Percentiles rank a stretch among this genome's conserved stretches.
phyloP scores from a whole-genome alignment of 2,888 invertebrate species.

The Polylopha cassiicola region DNA sequence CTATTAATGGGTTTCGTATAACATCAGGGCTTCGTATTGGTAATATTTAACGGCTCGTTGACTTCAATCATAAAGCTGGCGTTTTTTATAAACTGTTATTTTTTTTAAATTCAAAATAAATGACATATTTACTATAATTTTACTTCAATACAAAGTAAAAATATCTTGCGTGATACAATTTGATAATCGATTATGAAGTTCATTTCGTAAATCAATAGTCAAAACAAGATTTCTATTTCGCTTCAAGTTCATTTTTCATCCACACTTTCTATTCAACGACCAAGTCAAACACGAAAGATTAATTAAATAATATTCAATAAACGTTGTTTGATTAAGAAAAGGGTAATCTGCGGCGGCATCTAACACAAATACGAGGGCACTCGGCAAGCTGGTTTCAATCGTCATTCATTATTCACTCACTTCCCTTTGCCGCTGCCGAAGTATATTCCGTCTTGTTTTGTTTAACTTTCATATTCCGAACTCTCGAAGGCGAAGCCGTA shows the following conservation, averaged over 20 bases:
- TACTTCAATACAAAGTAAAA: too few relatives aligned
- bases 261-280: slow-evolving; percentile 33
- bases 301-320: slow-evolving; percentile 74
- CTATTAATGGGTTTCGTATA: slow-evolving; percentile 41
- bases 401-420: slow-evolving; percentile 74
- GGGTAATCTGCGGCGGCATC: slow-evolving; percentile 75
- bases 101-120: too few relatives aligned
- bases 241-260: slow-evolving; percentile 36
- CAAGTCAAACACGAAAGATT: slow-evolving; percentile 70
- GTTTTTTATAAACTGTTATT: slow-evolving; percentile 4
- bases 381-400: slow-evolving; percentile 69
- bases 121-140: too few relatives aligned
- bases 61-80: slow-evolving; percentile 9
- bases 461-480: slow-evolving; percentile 72
- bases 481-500: slow-evolving; percentile 49
- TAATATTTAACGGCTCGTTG: slow-evolving; percentile 33
- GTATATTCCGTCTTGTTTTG: slow-evolving; percentile 68
- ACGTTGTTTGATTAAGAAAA: slow-evolving; percentile 73
- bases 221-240: slow-evolving; percentile 32
- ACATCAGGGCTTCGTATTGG: slow-evolving; percentile 38
- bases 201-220: slow-evolving; percentile 17
- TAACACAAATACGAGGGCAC: slow-evolving; percentile 68
- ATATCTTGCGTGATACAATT: too few relatives aligned
- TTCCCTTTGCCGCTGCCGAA: slow-evolving; percentile 72
- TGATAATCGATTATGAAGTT: slow-evolving; percentile 16